Evolutionary conservation across 2,888 invertebrate genomes (phyloP).

Genomic region (Nephrotoma guestfalica): DNA sequence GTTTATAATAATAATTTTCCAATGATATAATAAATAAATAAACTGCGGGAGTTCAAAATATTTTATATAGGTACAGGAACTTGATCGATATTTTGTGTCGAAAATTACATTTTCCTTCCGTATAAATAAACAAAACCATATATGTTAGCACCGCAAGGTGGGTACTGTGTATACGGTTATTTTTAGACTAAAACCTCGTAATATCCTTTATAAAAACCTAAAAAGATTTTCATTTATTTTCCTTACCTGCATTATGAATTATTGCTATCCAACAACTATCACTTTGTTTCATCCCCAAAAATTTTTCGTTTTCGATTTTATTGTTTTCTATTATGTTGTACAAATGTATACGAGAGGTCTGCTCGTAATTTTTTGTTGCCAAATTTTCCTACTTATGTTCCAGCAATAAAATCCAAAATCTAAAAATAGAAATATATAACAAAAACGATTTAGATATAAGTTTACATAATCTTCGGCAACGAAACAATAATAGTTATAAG

Average conservation of each 20-base stretch:
- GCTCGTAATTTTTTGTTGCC: neutral
- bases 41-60: neutral
- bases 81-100: neutral
- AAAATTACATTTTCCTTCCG: too few species aligned
- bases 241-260: neutral
- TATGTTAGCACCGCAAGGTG: neutral
- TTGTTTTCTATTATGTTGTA: neutral
- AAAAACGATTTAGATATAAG: neutral
- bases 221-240: neutral
- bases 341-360: neutral
- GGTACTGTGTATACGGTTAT: neutral
- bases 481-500: neutral
- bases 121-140: neutral
- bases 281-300: neutral
- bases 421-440: neutral
- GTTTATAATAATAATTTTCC: neutral
- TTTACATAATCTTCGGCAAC: neutral
- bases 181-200: neutral
- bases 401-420: neutral
- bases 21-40: neutral
- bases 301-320: neutral
- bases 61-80: neutral
- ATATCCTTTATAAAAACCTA: neutral
- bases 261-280: neutral
- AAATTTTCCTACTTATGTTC: neutral